Conservation (phyloP, 2,113 vertebrate genomes). For the Dolichallabes microphthalmus region DNA sequence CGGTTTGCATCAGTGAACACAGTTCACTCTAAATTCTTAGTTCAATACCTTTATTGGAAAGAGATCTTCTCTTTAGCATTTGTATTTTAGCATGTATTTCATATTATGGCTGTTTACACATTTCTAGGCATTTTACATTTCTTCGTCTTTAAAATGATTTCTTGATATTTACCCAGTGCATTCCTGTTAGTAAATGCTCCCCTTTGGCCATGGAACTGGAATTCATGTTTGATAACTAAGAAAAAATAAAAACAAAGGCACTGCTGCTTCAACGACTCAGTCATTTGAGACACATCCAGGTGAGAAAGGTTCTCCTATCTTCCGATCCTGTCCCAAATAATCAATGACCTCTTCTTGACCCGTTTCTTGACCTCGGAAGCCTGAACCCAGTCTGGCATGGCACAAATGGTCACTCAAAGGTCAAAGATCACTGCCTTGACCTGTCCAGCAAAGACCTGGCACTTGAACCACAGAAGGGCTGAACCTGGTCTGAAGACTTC, state of each 20-base stretch:
- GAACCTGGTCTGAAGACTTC: constrained; percentile 12
- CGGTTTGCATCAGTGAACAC: neutral
- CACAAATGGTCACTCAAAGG: constrained; percentile 29
- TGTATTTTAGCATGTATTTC: neutral
- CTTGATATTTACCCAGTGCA: neutral
- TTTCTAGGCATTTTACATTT: neutral
- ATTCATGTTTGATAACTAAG: neutral
- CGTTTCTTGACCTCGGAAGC: constrained; percentile 46
- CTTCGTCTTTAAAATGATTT: neutral
- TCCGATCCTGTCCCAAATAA: neutral
- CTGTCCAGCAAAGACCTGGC: constrained; percentile 46
- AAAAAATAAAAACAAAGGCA: neutral
- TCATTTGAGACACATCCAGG: neutral
- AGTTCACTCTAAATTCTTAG: neutral
- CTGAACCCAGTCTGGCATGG: constrained; percentile 54
- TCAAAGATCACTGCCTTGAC: constrained; percentile 56
- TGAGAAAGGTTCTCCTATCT: constrained; percentile 22
- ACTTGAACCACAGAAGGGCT: constrained; percentile 43
- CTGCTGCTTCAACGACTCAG: neutral
- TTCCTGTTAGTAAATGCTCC: neutral
- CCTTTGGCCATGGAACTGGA: neutral
- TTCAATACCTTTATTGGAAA: neutral
- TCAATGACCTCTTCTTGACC: constrained; percentile 27
- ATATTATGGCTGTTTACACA: neutral
- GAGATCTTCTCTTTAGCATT: neutral